Evolutionary conservation across 92 coral and sea anemone species (phyloP).

Genomic region (Phymanthus crucifer): DNA sequence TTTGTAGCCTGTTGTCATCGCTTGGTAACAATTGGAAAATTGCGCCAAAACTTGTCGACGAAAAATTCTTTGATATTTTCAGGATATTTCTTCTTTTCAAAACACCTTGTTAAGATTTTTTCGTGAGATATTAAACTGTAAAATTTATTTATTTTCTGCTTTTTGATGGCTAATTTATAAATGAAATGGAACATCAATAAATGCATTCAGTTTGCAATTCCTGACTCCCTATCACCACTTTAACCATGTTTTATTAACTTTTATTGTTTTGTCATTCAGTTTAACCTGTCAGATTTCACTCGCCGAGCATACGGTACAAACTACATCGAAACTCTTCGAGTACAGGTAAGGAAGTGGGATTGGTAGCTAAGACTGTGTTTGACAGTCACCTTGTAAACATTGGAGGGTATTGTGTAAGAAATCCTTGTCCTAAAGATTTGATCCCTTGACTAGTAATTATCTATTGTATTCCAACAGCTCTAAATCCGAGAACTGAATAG

Average conservation of each 20-base stretch:
- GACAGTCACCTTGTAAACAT: slow-evolving; percentile 30
- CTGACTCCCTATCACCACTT: background rate
- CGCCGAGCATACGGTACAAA: slow-evolving; percentile 98
- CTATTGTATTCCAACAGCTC: slow-evolving; percentile 20
- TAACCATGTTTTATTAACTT: background rate
- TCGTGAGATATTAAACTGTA: background rate
- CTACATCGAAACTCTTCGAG: slow-evolving; percentile 98
- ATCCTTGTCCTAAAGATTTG: background rate
- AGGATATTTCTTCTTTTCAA: background rate
- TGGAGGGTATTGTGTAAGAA: slow-evolving; percentile 5
- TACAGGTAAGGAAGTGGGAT: slow-evolving; percentile 70
- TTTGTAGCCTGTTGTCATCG: slow-evolving; percentile 25
- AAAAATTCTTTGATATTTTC: background rate
- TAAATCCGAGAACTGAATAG: background rate
- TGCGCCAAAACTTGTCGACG: background rate
- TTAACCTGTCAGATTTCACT: slow-evolving; percentile 98
- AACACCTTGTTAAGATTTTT: background rate
- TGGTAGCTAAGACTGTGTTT: slow-evolving; percentile 11
- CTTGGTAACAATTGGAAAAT: slow-evolving; percentile 18
- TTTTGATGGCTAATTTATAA: background rate
- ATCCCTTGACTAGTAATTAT: slow-evolving; percentile 12
- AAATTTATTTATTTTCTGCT: background rate
- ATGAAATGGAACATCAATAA: background rate
- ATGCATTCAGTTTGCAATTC: slow-evolving; percentile 2
- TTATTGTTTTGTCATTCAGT: slow-evolving; percentile 43